A percentile compares a stretch with the other conserved stretches of the same genome.
Conservation (phyloP, 2,797 vertebrate species). For the Craterocephalus amniculus region DNA sequence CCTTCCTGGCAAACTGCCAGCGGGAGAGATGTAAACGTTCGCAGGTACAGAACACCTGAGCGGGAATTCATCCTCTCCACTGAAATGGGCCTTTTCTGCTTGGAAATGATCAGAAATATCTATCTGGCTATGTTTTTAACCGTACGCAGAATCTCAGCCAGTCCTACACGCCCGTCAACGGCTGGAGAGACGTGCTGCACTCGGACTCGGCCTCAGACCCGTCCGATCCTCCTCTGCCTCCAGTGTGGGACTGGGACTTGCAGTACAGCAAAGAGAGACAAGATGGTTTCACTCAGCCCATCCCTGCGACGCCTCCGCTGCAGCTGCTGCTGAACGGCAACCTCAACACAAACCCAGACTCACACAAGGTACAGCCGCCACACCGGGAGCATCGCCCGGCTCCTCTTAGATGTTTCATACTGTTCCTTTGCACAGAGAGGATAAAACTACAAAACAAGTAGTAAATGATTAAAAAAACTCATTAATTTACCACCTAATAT, state of each 20-base stretch:
- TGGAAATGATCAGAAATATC: no score
- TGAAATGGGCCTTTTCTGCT: no score
- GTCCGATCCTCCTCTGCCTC: conserved; percentile 76
- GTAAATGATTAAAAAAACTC: no score
- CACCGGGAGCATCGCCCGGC: fast-evolving
- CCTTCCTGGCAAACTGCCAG: conserved; percentile 91
- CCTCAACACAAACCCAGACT: conserved; percentile 80
- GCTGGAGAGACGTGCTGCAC: conserved; percentile 78
- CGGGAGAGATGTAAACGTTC: conserved; percentile 83
- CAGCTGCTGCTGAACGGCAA: conserved; percentile 81
- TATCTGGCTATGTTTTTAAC: no score
- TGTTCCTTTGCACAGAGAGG: no score
- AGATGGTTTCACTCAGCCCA: conserved; percentile 84
- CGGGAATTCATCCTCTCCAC: not conserved
- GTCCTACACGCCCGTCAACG: conserved; percentile 82
- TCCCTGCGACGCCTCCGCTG: conserved; percentile 51
- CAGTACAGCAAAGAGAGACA: conserved; percentile 84
- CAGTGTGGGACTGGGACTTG: conserved; percentile 91
- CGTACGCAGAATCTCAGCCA: conserved; percentile 77
- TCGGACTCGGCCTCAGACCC: conserved; percentile 74
- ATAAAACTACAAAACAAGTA: no score
- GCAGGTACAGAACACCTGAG: conserved; percentile 71
- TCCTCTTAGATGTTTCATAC: no score
- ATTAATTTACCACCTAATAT: no score
- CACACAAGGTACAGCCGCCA: conserved; percentile 67